Percentiles rank a stretch among this genome's conserved stretches.
These are phyloP conservation scores for Tryphoninae sp. DNA, from an alignment of 2,888 invertebrate species.

Conservation along the genomic window DNA sequence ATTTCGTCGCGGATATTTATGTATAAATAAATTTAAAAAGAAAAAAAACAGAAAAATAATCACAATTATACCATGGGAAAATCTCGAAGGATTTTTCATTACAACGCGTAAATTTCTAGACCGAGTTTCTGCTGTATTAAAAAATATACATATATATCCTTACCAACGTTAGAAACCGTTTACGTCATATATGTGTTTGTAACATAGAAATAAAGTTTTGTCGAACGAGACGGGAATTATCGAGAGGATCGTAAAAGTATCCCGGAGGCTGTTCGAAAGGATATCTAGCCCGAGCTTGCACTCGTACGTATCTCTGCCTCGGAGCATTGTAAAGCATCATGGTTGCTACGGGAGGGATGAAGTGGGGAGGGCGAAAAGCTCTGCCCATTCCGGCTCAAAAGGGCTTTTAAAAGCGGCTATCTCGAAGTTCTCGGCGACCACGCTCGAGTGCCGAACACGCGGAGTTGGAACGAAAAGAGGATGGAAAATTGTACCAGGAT, in stretches of 20 bases:
- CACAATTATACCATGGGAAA: neutral
- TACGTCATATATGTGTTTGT: neutral
- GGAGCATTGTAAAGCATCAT: neutral
- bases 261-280: slow-evolving; percentile 21
- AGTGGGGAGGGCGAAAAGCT: slow-evolving; percentile 7
- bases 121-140: neutral
- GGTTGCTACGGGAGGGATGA: neutral
- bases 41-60: neutral
- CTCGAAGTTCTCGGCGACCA: slow-evolving; percentile 30
- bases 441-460: neutral
- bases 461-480: slow-evolving; percentile 13
- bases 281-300: neutral
- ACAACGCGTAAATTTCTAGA: neutral
- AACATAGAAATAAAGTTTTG: slow-evolving; percentile 29
- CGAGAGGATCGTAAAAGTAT: slow-evolving; percentile 49
- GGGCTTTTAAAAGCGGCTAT: slow-evolving; percentile 36
- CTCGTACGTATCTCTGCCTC: slow-evolving; percentile 5
- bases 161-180: neutral
- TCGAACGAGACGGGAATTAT: slow-evolving; percentile 39
- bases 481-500: slow-evolving; percentile 2
- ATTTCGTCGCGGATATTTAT: neutral
- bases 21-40: neutral
- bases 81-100: neutral
- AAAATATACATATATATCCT: neutral
- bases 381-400: neutral